Base-by-base conservation (phyloP, 2,888 invertebrate species). In the Thera britannica region DNA sequence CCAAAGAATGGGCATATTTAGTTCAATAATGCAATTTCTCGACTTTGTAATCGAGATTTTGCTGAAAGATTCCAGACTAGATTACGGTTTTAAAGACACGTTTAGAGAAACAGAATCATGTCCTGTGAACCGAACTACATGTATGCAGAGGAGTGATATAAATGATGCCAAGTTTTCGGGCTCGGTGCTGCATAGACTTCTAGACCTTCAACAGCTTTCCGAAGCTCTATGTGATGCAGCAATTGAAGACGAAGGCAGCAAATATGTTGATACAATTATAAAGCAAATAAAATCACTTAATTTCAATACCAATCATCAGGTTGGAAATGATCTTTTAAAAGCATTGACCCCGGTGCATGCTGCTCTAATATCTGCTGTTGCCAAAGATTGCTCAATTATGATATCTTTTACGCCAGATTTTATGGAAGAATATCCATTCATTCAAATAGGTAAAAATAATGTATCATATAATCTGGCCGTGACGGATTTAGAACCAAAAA, bases 361-460 rank as follows among this genome's bases (percentile, higher is more conserved):
- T 62, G 86, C 88, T 2, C 84, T 96, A 63, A 89, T 96, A 75
- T 95, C 96, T 11, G 95, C 96, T 41, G 94, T 96, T 3, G 95
- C 95, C 34, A 96, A 95, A 83, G 96, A 96, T 79, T 96, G 96
- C 78, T 96, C 96, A 0, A 93, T 96, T 38, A 96, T 96, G 95
- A 92, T 96, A 60, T 93, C 95, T 60, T 93, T 96, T 72, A 76
- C 86, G 64, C 65, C 78, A 67, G 70, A 79, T 49, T 72, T 62
- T 61, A 71, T 79, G 62, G 77, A 83, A 67, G 75, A 78, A n/a
- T 73, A 72, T 38, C 79, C 84, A n/a, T 80, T 65, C 60, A 76
- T 89, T 41, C 71, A 85, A 73, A 70, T 94, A 62, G 83, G 83
- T 58, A 86, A 88, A 54, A 75, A 80, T 44, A 87, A 79, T 70